Evolutionary conservation across 2,888 invertebrate species (phyloP), one percentile per base, ranked within the genome.

Genomic region (Dicranocentrus wangi): DNA sequence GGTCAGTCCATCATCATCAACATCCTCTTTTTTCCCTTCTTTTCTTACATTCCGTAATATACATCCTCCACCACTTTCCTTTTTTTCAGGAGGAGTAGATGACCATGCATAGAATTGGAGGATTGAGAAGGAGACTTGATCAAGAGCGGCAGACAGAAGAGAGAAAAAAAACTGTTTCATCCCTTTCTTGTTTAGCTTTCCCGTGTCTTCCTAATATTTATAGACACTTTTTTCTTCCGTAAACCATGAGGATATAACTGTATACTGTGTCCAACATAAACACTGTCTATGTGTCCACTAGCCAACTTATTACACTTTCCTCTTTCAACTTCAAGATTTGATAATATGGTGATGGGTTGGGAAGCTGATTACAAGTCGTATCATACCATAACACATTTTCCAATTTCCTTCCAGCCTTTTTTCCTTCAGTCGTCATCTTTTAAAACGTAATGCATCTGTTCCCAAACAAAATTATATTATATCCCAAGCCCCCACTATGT

Each of bases 361-460:
- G 19, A 53, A 53, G 53, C 53, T 53, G 17, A 51, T 55, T 55
- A 60, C 71, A 60, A 60, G 43, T 43, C 71, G 60, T 71, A 71
- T 71, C 71, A 60, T 58, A 23, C 27, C 71, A 60, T 63, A 72
- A 72, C 72, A 72, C 72, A 72, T 51, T 72, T 70, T 72, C 63
- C 63, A 72, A 72, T 72, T 72, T 72, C 63, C 63, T 63, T 71
- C 39, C 58, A 42, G 71, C 60, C 71, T 60, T 55, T 25, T 25
- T n/a, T 55, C 61, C 2, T 17, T 32, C 32, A 17, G 32, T 61
- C 61, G 32, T 61, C 61, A 61, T 61, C 61, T 61, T 61, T 61
- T 32, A 61, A 61, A 61, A 61, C 32, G 61, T 28, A 61, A 61
- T 61, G 32, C 32, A 61, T 61, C 61, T 61, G 61, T 28, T 61